Conservation (phyloP, 2,113 vertebrate genomes). For the Gobio gobio region DNA sequence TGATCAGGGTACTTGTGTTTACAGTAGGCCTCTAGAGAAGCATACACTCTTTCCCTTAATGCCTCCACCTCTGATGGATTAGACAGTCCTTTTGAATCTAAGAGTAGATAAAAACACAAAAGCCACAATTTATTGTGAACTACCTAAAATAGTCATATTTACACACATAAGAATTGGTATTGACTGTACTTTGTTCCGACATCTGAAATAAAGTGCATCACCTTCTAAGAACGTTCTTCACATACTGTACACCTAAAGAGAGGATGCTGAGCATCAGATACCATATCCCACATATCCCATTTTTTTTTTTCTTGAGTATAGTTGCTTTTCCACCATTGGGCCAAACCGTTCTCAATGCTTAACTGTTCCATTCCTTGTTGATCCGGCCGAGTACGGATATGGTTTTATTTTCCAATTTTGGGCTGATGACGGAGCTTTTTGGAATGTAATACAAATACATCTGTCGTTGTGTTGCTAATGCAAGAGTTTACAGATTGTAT, state of each 20-base stretch:
- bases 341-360: no score
- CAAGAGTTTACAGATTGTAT: no score
- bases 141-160: conserved; percentile 1
- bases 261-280: neutral
- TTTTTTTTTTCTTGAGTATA: no score
- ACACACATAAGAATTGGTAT: neutral
- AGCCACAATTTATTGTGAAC: conserved; percentile 26
- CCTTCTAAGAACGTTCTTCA: neutral
- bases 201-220: neutral
- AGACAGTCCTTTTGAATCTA: conserved; percentile 96
- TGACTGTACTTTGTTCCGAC: no score
- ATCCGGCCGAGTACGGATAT: no score
- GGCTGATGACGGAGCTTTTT: no score
- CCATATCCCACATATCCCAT: neutral
- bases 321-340: no score
- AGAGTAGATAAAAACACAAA: conserved; percentile 40
- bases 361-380: no score
- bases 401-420: no score
- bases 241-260: neutral
- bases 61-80: conserved; percentile 94
- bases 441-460: no score
- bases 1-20: conserved; percentile 99
- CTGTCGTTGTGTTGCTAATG: no score
- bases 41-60: conserved; percentile 95
- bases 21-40: conserved; percentile 96